phyloP scores from a whole-genome alignment of 2,888 invertebrate genomes.

The Proisotoma minuta region DNA sequence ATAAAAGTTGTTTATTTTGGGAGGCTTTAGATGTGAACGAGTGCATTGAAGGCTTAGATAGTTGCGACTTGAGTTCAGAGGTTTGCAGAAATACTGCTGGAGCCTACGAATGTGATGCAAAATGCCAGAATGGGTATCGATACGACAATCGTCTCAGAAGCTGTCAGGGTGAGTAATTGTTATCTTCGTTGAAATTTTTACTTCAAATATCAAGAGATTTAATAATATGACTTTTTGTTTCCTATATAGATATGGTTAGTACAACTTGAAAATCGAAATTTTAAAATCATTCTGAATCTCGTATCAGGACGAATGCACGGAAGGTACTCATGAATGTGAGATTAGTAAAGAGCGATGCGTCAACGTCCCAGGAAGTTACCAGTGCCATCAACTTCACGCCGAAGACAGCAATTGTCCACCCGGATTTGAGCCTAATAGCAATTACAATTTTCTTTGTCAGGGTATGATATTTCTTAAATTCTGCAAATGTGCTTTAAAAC shows the following conservation, averaged over 20 bases:
- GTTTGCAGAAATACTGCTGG: slow-evolving; percentile 54
- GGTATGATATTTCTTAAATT: slow-evolving; percentile 22
- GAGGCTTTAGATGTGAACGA: slow-evolving; percentile 62
- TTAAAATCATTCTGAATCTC: slow-evolving; percentile 14
- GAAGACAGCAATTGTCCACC: slow-evolving; percentile 47
- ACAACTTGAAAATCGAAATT: background rate
- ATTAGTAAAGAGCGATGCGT: slow-evolving; percentile 44
- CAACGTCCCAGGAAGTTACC: slow-evolving; percentile 46
- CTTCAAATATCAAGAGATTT: background rate
- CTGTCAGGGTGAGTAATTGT: slow-evolving; percentile 38
- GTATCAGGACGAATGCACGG: slow-evolving; percentile 53
- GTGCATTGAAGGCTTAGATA: slow-evolving; percentile 59
- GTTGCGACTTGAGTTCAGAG: slow-evolving; percentile 47
- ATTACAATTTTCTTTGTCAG: slow-evolving; percentile 47
- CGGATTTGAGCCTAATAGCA: slow-evolving; percentile 48
- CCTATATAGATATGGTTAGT: background rate
- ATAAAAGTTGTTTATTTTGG: background rate
- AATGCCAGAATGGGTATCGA: slow-evolving; percentile 40
- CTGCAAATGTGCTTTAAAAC: background rate
- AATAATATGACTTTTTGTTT: background rate
- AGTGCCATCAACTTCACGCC: slow-evolving; percentile 45
- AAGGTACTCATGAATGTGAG: slow-evolving; percentile 46
- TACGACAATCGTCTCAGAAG: slow-evolving; percentile 39
- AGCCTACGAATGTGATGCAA: slow-evolving; percentile 52
- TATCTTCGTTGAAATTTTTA: background rate